These are phyloP conservation scores for Acleris cristana DNA, from an alignment of 2,888 invertebrate species.

Conservation along the genomic window DNA sequence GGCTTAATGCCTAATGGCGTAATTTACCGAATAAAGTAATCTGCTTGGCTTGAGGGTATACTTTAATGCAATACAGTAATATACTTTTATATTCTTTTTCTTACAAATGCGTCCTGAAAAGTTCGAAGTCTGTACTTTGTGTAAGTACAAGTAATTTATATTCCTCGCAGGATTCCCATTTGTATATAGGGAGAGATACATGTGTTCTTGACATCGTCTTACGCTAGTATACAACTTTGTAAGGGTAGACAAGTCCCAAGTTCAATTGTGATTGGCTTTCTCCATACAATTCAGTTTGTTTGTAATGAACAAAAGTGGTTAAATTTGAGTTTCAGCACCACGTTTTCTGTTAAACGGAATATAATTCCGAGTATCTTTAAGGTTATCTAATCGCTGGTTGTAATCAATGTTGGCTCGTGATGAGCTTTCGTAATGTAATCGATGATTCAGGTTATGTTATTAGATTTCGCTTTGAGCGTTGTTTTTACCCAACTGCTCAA, in stretches of 20 bases:
- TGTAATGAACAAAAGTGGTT: background rate
- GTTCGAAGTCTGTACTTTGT: conserved; percentile 6
- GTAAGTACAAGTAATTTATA: conserved; percentile 9
- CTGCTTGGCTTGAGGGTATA: no score
- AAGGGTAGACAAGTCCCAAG: conserved; percentile 7
- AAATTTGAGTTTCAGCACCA: background rate
- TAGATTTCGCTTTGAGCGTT: background rate
- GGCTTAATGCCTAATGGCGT: no score
- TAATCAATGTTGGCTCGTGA: conserved; percentile 18
- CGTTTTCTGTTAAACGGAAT: conserved; percentile 14
- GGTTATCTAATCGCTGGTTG: conserved; percentile 25
- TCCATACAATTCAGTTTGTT: background rate
- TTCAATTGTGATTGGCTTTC: conserved; percentile 14
- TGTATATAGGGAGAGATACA: background rate
- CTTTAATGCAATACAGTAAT: no score
- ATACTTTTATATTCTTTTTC: no score
- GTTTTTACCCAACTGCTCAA: background rate
- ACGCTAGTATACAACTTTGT: background rate
- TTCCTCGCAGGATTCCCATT: conserved; percentile 17
- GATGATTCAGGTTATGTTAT: conserved; percentile 14
- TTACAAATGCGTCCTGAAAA: no score
- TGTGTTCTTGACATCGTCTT: conserved; percentile 9
- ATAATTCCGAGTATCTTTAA: conserved; percentile 13
- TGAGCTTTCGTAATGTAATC: conserved; percentile 8
- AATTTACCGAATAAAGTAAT: no score